Conservation (phyloP, 1,140 invertebrate species). For the Drosophila elegans region DNA sequence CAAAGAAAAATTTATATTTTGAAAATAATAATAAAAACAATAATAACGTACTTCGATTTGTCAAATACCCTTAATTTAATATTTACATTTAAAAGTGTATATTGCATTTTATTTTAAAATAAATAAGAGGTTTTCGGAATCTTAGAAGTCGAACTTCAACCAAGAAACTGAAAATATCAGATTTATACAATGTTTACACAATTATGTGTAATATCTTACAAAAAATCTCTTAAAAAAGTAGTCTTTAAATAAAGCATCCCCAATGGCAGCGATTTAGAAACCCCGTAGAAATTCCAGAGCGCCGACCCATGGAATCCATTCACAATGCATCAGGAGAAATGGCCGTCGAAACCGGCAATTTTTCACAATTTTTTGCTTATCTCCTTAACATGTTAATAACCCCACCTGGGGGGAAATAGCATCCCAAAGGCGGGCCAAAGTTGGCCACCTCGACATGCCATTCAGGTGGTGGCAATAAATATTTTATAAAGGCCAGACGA, state of each 20-base stretch:
- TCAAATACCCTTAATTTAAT: too few relatives aligned
- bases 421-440: constrained; percentile 6
- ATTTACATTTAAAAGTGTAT: too few relatives aligned
- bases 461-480: constrained; percentile 56
- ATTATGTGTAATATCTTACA: too few relatives aligned
- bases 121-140: too few relatives aligned
- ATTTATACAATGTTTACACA: too few relatives aligned
- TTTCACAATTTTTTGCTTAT: constrained; percentile 36
- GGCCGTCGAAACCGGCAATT: constrained; percentile 14
- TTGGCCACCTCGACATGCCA: background rate
- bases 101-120: too few relatives aligned
- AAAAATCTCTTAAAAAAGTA: too few relatives aligned
- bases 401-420: constrained; percentile 11
- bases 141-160: too few relatives aligned
- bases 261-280: background rate
- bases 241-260: background rate
- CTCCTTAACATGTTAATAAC: constrained; percentile 56
- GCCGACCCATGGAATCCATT: background rate
- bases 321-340: constrained; percentile 6
- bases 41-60: too few relatives aligned
- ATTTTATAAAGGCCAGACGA: constrained; percentile 61
- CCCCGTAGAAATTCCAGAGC: background rate
- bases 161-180: too few relatives aligned
- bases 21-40: too few relatives aligned
- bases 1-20: too few relatives aligned